Evolutionary conservation across 2,888 invertebrate genomes (phyloP).

Genomic region (Vanessa cardui): DNA sequence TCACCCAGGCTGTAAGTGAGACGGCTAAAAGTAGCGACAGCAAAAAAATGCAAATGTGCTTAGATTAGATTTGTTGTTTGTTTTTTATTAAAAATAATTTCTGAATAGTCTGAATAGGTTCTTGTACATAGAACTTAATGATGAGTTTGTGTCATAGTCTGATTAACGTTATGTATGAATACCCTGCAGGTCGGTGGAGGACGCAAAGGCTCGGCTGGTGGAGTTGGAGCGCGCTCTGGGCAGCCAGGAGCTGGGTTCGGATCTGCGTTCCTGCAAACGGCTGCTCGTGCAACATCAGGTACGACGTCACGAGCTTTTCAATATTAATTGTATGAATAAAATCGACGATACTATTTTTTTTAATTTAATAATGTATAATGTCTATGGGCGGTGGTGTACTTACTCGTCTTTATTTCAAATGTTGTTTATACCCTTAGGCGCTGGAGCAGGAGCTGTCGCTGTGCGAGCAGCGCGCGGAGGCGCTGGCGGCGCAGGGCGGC

Average conservation of each 20-base stretch:
- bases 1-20: too few relatives aligned
- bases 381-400: too few relatives aligned
- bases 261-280: constrained; percentile 95
- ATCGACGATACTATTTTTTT: background rate
- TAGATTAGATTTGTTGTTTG: too few relatives aligned
- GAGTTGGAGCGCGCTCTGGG: constrained; percentile 91
- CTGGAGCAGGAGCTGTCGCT: constrained; percentile 92
- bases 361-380: too few relatives aligned
- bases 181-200: constrained; percentile 88
- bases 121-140: too few relatives aligned
- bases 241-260: constrained; percentile 92
- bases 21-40: too few relatives aligned
- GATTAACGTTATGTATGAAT: background rate
- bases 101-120: too few relatives aligned
- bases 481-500: constrained; percentile 90
- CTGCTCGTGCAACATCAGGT: constrained; percentile 94
- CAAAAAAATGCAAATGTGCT: too few relatives aligned
- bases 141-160: too few relatives aligned
- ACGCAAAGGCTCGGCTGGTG: constrained; percentile 92
- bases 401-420: too few relatives aligned
- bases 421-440: constrained; percentile 59
- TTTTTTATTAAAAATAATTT: too few relatives aligned
- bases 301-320: background rate
- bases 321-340: background rate
- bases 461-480: constrained; percentile 91